Conservation (phyloP, 2,888 invertebrate species). For the Seira sanloemensis region DNA sequence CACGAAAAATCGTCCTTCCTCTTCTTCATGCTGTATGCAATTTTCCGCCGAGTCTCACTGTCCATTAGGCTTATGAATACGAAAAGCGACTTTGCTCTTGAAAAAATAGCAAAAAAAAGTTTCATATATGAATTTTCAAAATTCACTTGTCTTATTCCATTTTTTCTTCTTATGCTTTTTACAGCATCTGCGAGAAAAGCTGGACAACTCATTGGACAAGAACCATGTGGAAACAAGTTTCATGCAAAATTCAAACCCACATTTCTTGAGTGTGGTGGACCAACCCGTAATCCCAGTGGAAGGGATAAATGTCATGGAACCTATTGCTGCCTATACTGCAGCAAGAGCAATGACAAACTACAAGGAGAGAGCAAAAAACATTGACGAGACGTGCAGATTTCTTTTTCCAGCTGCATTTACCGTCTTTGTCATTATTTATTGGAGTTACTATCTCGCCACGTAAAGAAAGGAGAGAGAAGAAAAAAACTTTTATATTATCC, state of each 20-base stretch:
- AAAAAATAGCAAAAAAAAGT: too few relatives aligned
- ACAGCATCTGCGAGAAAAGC: slow-evolving; percentile 52
- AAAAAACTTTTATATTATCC: slow-evolving; percentile 18
- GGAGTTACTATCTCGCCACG: slow-evolving; percentile 76
- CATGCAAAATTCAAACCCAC: slow-evolving; percentile 62
- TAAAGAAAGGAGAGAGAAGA: slow-evolving; percentile 11
- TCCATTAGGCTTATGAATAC: too few relatives aligned
- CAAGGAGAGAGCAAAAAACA: slow-evolving; percentile 75
- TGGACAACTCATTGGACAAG: slow-evolving; percentile 59
- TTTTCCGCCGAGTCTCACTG: too few relatives aligned
- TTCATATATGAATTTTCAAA: too few relatives aligned
- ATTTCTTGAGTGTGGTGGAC: slow-evolving; percentile 63
- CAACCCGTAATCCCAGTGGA: slow-evolving; percentile 68
- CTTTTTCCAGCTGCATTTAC: slow-evolving; percentile 76
- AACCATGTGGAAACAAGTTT: slow-evolving; percentile 69
- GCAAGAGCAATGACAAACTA: slow-evolving; percentile 57
- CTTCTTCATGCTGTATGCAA: too few relatives aligned
- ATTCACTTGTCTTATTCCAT: background rate
- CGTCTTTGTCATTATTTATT: slow-evolving; percentile 77
- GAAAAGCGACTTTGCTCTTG: too few relatives aligned
- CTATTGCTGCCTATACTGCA: slow-evolving; percentile 47
- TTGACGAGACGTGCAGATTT: slow-evolving; percentile 76
- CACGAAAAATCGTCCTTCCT: too few relatives aligned
- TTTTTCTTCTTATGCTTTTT: slow-evolving; percentile 15
- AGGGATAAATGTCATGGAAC: slow-evolving; percentile 69